Conservation (phyloP, 2,113 vertebrate species). For the Aptenodytes patagonicus region DNA sequence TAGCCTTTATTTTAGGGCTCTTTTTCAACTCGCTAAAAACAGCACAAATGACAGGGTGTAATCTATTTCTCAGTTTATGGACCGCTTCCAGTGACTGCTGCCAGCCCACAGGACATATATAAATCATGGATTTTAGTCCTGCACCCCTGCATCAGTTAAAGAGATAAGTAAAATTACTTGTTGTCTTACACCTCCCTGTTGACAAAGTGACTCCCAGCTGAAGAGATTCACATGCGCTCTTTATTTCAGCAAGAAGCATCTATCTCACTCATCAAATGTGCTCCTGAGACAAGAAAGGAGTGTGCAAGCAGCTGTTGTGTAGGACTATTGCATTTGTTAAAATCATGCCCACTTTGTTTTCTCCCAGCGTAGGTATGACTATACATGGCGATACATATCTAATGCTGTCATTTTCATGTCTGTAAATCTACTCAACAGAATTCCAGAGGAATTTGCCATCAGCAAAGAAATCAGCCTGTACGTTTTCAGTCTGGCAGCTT, state of each 20-base stretch:
- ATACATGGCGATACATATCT: neutral
- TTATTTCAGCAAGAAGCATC: constrained; percentile 26
- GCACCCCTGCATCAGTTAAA: neutral
- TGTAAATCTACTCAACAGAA: constrained; percentile 2
- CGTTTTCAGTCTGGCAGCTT: constrained; percentile 6
- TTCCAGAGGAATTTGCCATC: constrained; percentile 13
- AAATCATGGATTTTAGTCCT: constrained; percentile 29
- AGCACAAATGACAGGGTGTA: neutral
- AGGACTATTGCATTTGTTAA: constrained; percentile 57
- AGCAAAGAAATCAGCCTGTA: neutral
- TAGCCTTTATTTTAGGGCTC: neutral
- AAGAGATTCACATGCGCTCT: neutral
- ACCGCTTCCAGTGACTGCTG: neutral
- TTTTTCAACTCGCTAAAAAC: constrained; percentile 11
- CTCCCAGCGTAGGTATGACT: constrained; percentile 12
- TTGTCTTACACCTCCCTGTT: constrained; percentile 35
- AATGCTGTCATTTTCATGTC: neutral
- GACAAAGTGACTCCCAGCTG: constrained; percentile 24
- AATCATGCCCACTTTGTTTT: constrained; percentile 50
- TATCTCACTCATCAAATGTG: neutral
- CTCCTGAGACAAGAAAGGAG: constrained; percentile 12
- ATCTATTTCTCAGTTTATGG: constrained; percentile 44
- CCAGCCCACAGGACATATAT: neutral
- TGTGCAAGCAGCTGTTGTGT: constrained; percentile 56
- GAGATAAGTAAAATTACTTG: constrained; percentile 16